These are phyloP conservation scores for Seriola aureovittata DNA, from an alignment of 2,113 vertebrate genomes.

Conservation along the genomic window DNA sequence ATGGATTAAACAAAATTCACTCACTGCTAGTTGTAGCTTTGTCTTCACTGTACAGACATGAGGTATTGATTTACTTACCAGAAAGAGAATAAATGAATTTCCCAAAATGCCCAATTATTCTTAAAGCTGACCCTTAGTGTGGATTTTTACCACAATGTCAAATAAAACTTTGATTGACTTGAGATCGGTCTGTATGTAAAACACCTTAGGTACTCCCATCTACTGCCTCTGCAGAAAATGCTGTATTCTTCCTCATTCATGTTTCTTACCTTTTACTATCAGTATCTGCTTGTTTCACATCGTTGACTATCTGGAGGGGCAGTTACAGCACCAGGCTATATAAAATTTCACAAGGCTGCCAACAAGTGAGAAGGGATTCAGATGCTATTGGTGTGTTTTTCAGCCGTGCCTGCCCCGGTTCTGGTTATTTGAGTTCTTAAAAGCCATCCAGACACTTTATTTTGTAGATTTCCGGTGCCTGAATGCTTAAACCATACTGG, in stretches of 20 bases:
- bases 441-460: conserved; percentile 22
- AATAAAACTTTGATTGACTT: conserved; percentile 16
- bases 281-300: conserved; percentile 34
- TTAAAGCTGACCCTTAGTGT: background rate
- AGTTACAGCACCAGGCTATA: conserved; percentile 9
- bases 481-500: conserved; percentile 15
- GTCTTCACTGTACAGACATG: background rate
- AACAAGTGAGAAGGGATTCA: background rate
- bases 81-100: background rate
- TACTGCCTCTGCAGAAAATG: conserved; percentile 36
- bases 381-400: background rate
- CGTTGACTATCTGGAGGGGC: conserved; percentile 1
- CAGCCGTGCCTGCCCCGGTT: background rate
- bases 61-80: background rate
- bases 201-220: conserved; percentile 15
- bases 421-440: conserved; percentile 4
- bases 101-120: background rate
- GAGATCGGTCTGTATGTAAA: conserved; percentile 20
- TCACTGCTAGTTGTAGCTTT: background rate
- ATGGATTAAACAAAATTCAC: background rate
- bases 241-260: conserved; percentile 49
- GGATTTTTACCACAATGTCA: conserved; percentile 1
- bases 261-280: conserved; percentile 42
- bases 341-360: background rate
- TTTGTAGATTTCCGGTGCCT: conserved; percentile 12